Base-by-base conservation (phyloP, 1,140 invertebrate species). In the Teleogryllus occipitalis region DNA sequence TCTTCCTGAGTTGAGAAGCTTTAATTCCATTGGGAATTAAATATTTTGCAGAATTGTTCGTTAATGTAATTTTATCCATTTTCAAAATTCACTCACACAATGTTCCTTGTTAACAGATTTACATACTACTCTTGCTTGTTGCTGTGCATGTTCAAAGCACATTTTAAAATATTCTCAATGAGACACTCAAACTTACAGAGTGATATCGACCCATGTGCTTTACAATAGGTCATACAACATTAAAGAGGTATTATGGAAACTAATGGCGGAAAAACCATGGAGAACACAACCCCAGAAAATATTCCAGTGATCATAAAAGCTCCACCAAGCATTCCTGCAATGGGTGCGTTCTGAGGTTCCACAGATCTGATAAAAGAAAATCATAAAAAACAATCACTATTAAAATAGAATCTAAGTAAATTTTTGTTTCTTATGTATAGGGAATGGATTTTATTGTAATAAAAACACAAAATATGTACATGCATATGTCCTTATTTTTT, bases 271-370 rank as follows among this genome's bases (percentile, higher is more conserved):
- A 80, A 76, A 49, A 93, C 82, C 81, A 93, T 89, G 0, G 94
- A 92, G 83, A 95, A 93, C 27, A 93, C 86, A 47, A 98, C 90
- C 12, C 97, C 97, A 74, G 87, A 86, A 81, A 96, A 92, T 18
- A 98, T 96, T 46, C 97, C 97, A 3, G 95, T 93, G 0, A 98
- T 93, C 0, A 99, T 88, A 83, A 92, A 93, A 21, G 97, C 96
- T 3, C 94, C 96, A 47, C 92, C 97, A 86, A 97, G 95, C 97
- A 99, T 99, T 49, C 97, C 97, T 6, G 97, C 97, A 10, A 92
- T 93, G 0, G 93, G 88, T 27, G 95, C 93, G 85, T 98, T 89
- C 82, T 95, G 91, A 0, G 92, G 89, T 74, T 95, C 92, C 12
- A 98, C 97, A 72, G 90, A 92, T 82, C 96, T 97, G 87, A n/a